Evolutionary conservation across 2,888 invertebrate genomes (phyloP), one percentile per base, ranked within the genome.

Genomic region (Uloborus plumipes): DNA sequence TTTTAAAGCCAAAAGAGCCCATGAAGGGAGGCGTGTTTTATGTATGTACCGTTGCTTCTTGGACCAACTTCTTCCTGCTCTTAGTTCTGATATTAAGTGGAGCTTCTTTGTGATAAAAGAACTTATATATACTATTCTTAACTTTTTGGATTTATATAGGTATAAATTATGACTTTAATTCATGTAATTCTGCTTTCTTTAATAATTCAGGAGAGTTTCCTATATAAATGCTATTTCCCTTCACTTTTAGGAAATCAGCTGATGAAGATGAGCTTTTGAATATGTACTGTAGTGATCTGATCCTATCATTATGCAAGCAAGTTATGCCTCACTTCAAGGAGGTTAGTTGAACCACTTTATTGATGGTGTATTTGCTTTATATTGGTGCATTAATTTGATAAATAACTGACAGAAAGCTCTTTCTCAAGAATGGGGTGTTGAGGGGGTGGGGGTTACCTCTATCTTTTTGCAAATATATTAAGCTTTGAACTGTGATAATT

Each of bases 91-190:
- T 18, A 26, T 69, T 15, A 77, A 51, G 4, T 77, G 77, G 31
- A 71, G 51, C 22, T 61, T 69, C n/a, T 83, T 64, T 70, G 69
- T 83, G 16, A 73, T 83, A 15, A 76, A 69, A 59, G 83, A 83
- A 73, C 7, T 77, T 16, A 70, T 69, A 16, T 77, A 64, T 14
- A 83, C 31, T 13, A 73, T 78, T 20, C 69, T 83, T 39, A 67
- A 83, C n/a, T 83, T 77, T 47, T 67, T 83, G 53, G 70, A 61
- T 50, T 50, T 49, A 64, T 18, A 69, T 64, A 55, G 39, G 83
- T 83, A 75, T 70, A 53, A 26, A 31, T 26, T 6, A 13, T 61
- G 61, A 18, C 15, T 15, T 22, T 61, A 22, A 18, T 61, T 61
- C 16, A 1, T 61, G 22, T 20, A 7, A 11, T 20, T 13, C 26